These are phyloP conservation scores for Mastomys natalensis DNA, from an alignment of 2,113 vertebrate genomes.

Conservation along the genomic window DNA sequence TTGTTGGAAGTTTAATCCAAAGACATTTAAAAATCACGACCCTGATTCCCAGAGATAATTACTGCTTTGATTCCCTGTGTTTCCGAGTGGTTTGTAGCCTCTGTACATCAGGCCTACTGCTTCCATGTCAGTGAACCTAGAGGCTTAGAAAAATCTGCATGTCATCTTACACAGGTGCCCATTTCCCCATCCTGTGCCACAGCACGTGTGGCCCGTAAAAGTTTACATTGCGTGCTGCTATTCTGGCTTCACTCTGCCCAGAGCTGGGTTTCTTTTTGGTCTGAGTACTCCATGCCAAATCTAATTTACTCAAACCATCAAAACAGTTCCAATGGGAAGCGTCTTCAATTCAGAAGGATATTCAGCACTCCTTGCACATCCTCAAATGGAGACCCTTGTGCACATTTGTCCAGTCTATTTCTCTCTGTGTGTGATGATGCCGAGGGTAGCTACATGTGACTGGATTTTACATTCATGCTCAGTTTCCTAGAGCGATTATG, in stretches of 20 bases:
- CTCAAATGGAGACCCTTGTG: background rate
- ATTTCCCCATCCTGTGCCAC: background rate
- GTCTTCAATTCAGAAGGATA: background rate
- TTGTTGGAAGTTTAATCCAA: background rate
- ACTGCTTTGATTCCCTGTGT: background rate
- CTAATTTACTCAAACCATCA: conserved; percentile 50
- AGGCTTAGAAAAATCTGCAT: background rate
- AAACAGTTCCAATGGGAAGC: conserved; percentile 32
- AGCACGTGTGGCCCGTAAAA: background rate
- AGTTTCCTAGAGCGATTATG: conserved; percentile 2
- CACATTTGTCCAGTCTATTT: background rate
- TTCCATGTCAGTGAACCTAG: background rate
- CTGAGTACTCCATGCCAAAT: conserved; percentile 56
- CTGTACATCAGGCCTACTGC: background rate
- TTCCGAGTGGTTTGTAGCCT: background rate
- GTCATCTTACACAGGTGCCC: background rate
- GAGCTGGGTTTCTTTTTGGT: conserved; percentile 48
- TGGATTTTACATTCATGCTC: conserved; percentile 44
- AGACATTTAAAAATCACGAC: background rate
- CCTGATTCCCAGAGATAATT: conserved; percentile 26
- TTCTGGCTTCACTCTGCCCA: conserved; percentile 54
- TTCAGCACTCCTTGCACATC: background rate
- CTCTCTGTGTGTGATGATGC: background rate
- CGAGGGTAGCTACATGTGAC: background rate
- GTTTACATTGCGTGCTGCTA: background rate